Evolutionary conservation across 2,888 invertebrate genomes (phyloP), one percentile per base, ranked within the genome.

Genomic region (Craniophora ligustri): DNA sequence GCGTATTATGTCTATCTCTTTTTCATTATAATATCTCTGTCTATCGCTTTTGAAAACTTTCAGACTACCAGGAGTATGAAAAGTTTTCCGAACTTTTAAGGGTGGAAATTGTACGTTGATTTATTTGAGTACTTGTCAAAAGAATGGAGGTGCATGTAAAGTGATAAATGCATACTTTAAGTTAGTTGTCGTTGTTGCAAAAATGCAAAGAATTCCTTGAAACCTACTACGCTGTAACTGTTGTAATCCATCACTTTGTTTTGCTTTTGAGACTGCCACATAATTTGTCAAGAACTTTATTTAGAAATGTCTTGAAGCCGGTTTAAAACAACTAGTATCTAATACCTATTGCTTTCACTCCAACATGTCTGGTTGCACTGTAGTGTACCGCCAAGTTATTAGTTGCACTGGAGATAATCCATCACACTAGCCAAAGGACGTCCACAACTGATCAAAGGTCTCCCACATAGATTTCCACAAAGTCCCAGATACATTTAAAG

Each of bases 1-100:
- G 3, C 31, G 18, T 47, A 45, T n/a, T n/a, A n/a, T 28, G 39
- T 63, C 30, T 66, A 47, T 86, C 84, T 70, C 77, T 78, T 66
- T 87, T 71, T 47, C 11, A 28, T 51, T 16, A 2, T 19, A 5
- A 21, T 36, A 11, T 76, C 68, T 69, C 71, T 68, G 34, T 66
- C 66, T 36, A 42, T 16, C 19, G 51, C 21, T 36, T 50, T 14
- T 28, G 47, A 54, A 54, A 63, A 69, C 61, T 68, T 72, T 72
- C 63, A 50, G 11, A 16, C 2, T 62, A 71, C 71, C 42, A 65
- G 68, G 68, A 62, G 65, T 31, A 48, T 13, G 26, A 41, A 53
- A 63, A 58, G 19, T 59, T 64, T 38, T 34, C 8, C 10, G 3
- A 39, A 50, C 38, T 26, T 59, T 49, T 38, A 19, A 13, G 3